Conservation (phyloP, 2,797 vertebrate species). For the Cossypha polioptera region DNA sequence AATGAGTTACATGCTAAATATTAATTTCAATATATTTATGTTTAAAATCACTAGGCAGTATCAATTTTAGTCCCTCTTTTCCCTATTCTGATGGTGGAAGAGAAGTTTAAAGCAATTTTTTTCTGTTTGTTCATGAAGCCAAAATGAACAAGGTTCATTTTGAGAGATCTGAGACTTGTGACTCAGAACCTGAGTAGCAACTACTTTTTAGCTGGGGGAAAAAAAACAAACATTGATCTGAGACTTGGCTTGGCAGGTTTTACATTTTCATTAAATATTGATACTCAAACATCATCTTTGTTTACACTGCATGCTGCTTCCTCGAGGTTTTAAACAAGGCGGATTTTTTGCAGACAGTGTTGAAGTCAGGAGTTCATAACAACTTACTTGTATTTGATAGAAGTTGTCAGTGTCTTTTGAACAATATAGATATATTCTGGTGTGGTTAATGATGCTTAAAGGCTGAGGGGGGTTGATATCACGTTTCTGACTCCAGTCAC, state of each 20-base stretch:
- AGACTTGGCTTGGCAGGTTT: slow-evolving; percentile 40
- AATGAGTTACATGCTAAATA: background rate
- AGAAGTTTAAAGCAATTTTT: background rate
- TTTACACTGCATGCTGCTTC: slow-evolving; percentile 26
- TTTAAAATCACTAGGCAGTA: background rate
- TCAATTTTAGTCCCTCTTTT: background rate
- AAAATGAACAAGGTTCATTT: background rate
- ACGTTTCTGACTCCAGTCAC: background rate
- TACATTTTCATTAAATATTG: slow-evolving; percentile 65
- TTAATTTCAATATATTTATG: background rate
- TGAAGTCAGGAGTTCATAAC: slow-evolving; percentile 8
- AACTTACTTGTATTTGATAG: background rate
- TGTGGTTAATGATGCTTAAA: background rate
- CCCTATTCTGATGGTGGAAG: background rate
- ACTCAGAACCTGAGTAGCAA: background rate
- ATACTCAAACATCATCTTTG: slow-evolving; percentile 50
- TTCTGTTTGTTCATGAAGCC: background rate
- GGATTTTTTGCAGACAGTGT: background rate
- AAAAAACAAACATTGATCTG: background rate
- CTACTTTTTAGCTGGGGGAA: background rate
- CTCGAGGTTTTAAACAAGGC: slow-evolving; percentile 1
- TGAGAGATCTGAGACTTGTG: background rate
- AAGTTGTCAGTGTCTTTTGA: background rate
- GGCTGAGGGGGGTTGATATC: fast-evolving
- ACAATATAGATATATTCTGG: background rate